Base-by-base conservation (phyloP, 2,797 vertebrate species). In the Acipenser transmontanus region DNA sequence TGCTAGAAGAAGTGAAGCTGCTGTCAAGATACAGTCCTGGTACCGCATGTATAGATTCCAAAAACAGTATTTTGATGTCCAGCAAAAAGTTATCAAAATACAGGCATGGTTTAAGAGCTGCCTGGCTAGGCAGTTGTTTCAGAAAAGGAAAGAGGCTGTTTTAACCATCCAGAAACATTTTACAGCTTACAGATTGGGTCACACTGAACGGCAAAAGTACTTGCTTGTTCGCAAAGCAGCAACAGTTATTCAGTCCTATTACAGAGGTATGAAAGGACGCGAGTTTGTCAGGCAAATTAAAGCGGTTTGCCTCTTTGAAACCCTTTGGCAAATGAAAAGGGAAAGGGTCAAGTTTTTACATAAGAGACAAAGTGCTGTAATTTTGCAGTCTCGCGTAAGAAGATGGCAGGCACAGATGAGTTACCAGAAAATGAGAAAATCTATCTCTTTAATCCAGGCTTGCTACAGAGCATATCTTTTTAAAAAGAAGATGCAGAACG, bases 11-110 rank as follows among this genome's bases (percentile, higher is more conserved):
- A 65, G 63, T 0, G 67, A 64, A 0, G 90, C 93, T 8, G 92
- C 91, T 11, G 1, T 93, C 13, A 74, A 72, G 69, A 91, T 98
- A 71, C 96, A 99, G 69, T 80, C 93, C 1, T 93, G 92, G 89
- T 98, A 89, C 50, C 83, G 91, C 67, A 95, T 87, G 94, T 82
- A 78, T 17, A 81, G 50, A 70, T 82, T 87, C 65, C 64, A 63
- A 50, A 78, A 8, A 50, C 77, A 61, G 0, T 98, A 94, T 62
- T 50, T 67, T 10, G 12, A 0, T 5, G 3, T 89, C 9, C 85
- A 73, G 65, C 74, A 60, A 49, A 89, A 81, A 17, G 10, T 83
- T 1, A 13, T 93, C 34, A 73, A 84, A 68, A 85, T 98, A 75
- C 96, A 98, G 74, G 81, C 94, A 17, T 88, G 76, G 68, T 89